Evolutionary conservation across 2,888 invertebrate genomes (phyloP).

Genomic region (Idaea dimidiata): DNA sequence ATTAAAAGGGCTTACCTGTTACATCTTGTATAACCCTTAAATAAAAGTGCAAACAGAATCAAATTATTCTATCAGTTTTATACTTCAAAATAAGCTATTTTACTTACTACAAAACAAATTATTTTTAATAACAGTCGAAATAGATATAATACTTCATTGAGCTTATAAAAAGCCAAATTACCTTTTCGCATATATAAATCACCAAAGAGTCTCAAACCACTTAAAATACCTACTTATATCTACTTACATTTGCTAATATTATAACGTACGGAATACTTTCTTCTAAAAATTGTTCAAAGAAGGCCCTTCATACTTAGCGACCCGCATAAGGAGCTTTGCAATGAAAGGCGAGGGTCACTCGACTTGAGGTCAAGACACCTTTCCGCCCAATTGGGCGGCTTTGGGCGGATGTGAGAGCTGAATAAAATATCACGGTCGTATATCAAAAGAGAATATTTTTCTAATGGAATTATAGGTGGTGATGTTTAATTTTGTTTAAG

Average conservation of each 20-base stretch:
- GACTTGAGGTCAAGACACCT: slow-evolving; percentile 60
- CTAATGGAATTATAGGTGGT: slow-evolving; percentile 18
- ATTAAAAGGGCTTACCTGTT: no score
- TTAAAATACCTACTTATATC: background rate
- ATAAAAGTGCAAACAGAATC: no score
- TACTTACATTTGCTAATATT: slow-evolving; percentile 13
- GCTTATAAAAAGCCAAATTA: background rate
- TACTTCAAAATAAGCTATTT: no score
- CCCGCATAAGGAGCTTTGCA: slow-evolving; percentile 56
- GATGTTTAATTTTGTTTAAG: slow-evolving; percentile 11
- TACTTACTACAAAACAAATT: no score
- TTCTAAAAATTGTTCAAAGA: slow-evolving; percentile 33
- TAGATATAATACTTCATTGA: background rate
- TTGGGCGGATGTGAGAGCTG: slow-evolving; percentile 23
- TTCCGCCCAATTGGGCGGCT: slow-evolving; percentile 63
- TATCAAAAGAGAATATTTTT: slow-evolving; percentile 14
- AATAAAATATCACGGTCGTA: slow-evolving; percentile 25
- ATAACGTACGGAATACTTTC: background rate
- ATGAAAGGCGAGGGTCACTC: slow-evolving; percentile 70
- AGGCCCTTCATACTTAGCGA: slow-evolving; percentile 39
- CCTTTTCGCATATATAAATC: background rate
- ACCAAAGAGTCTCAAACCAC: background rate
- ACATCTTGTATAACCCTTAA: no score
- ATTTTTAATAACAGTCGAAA: no score
- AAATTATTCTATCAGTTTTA: no score